Evolutionary conservation across 1,140 invertebrate species (phyloP), one percentile per base, ranked within the genome.

Genomic region (Drosophila baimaii): DNA sequence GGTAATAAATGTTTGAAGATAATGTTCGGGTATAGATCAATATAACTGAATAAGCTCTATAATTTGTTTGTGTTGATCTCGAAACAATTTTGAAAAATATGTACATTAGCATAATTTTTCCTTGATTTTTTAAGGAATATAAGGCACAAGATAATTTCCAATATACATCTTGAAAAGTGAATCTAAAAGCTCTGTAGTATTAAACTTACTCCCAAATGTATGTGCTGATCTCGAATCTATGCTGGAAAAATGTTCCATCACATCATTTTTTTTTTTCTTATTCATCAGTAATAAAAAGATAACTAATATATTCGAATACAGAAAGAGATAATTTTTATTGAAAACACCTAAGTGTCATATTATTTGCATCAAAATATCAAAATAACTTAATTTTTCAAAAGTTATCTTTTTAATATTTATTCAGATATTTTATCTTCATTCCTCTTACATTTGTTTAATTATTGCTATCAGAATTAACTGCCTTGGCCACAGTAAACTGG

Each of bases 401-500:
- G 12, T 2, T 12, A 12, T 10, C 12, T 15, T 3, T 1, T 27
- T 43, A 23, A 39, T n/a, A 25, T 0, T 2, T 25, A n/a, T n/a
- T 0, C 0, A n/a, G 0, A n/a, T 10, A 35, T 33, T 44, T 17
- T 4, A 15, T 33, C 10, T 51, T 7, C 0, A 12, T 54, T 31
- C 19, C 19, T 10, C 19, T 3, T 10, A 1, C 15, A n/a, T 68
- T 46, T 21, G 10, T 37, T 43, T 19, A 13, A 63, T 61, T 55
- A 58, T 41, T 74, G 47, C 37, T 12, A 44, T 33, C 35, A 62
- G 25, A 54, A 74, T 54, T 68, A 77, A 61, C 19, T 64, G 44
- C 47, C 43, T 59, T 70, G 52, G 21, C 75, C 79, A 82, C 78
- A 51, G 84, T 75, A 85, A 74, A 75, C 80, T 78, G 66, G 62